Evolutionary conservation across 1,140 invertebrate genomes (phyloP), one percentile per base, ranked within the genome.

Genomic region (Camponotus floridanus): DNA sequence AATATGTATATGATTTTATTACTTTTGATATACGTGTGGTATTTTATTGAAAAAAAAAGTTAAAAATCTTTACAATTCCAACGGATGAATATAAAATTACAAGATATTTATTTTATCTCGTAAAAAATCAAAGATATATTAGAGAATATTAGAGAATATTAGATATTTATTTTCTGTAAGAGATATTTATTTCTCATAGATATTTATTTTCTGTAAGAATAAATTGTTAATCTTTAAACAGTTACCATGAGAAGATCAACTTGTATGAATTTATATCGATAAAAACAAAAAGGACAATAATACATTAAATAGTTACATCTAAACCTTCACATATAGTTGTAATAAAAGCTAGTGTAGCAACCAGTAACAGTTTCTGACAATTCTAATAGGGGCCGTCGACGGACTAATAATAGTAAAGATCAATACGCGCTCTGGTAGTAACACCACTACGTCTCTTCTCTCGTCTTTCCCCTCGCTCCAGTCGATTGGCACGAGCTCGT

Each of bases 381-480:
- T 90, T 92, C 86, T 90, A 93, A 91, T 91, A 91, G 90, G 88
- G 90, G 88, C 89, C 88, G 91, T 79, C 86, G 86, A 84, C 85
- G 86, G 74, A 91, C 92, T 93, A 93, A 93, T 93, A 93, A 93
- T 93, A 93, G 92, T 86, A 84, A 88, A 89, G 91, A 93, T 93
- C 92, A 88, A 93, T 93, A 93, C 71, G 81, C 74, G 70, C 79
- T 85, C 79, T 86, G 85, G 70, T 86, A 87, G 84, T 76, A 68
- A 86, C 86, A 51, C 48, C 80, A 85, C 87, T 87, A 86, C 86
- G 74, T 73, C 57, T 71, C 65, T 64, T 42, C 26, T 55, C 84
- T 51, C 83, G 62, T 31, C 81, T 57, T 48, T 39, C 33, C 39
- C 74, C 45, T 81, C 71, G 45, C 45, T 51, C 51, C 61, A 65